Conservation (phyloP, 2,113 vertebrate species). For the Takifugu flavidus region DNA sequence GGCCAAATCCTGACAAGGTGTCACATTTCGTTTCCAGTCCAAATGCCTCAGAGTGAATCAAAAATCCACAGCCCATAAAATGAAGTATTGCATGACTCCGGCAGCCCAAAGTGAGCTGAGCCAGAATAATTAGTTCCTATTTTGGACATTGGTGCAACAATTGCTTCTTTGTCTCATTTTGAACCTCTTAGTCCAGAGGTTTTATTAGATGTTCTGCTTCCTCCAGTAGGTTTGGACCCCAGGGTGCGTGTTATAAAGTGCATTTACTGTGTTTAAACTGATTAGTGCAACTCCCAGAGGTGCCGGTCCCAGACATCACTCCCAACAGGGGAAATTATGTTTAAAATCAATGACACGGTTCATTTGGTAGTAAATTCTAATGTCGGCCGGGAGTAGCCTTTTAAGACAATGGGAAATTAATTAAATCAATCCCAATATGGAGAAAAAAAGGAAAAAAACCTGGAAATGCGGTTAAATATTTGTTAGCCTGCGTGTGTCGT, state of each 20-base stretch:
- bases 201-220: background rate
- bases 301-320: background rate
- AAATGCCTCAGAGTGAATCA: background rate
- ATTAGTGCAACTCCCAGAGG: background rate
- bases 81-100: no score
- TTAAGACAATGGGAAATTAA: no score
- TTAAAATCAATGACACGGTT: background rate
- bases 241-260: background rate
- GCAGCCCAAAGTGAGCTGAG: background rate
- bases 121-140: background rate
- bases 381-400: no score
- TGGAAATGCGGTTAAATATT: background rate
- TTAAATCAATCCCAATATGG: background rate
- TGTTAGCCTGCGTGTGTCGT: background rate
- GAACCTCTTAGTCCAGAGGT: background rate
- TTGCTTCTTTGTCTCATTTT: background rate
- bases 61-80: background rate
- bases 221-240: background rate
- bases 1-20: background rate
- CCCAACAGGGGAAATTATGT: background rate
- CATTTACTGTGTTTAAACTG: background rate
- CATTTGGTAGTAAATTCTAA: constrained; percentile 1
- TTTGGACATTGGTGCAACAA: background rate
- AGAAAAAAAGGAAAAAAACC: background rate
- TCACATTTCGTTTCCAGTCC: background rate